Percentiles rank a stretch among this genome's conserved stretches.
Conservation (phyloP, 1,140 invertebrate genomes). For the Drosophila equinoxialis region DNA sequence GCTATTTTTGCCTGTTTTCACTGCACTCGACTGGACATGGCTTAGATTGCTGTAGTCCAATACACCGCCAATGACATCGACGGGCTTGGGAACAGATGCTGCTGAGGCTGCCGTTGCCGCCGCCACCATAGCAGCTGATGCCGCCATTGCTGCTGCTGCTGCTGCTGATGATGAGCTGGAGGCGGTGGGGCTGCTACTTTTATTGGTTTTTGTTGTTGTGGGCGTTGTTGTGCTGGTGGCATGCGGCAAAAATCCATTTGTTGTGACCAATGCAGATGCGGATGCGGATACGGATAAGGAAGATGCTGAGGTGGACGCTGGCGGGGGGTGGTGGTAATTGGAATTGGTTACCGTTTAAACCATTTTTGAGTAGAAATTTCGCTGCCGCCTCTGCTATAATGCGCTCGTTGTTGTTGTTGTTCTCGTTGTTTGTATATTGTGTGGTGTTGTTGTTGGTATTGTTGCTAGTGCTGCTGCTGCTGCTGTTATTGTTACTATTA, state of each 20-base stretch:
- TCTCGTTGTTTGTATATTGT: conserved; percentile 40
- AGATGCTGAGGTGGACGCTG: conserved; percentile 28
- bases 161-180: conserved; percentile 19
- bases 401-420: conserved; percentile 54
- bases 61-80: conserved; percentile 63
- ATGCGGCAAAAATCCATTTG: conserved; percentile 71
- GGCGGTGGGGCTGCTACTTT: conserved; percentile 50
- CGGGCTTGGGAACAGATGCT: conserved; percentile 44
- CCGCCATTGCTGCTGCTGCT: conserved; percentile 55
- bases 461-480: conserved; percentile 34
- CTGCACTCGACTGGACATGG: conserved; percentile 35
- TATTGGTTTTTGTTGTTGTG: conserved; percentile 52
- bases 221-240: conserved; percentile 53
- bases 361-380: conserved; percentile 78
- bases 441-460: conserved; percentile 32
- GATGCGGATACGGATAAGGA: conserved; percentile 30
- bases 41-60: conserved; percentile 72
- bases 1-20: conserved; percentile 52
- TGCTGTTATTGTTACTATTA: conserved; percentile 50
- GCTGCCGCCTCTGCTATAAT: conserved; percentile 79
- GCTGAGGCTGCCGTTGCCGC: conserved; percentile 33
- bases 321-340: conserved; percentile 56
- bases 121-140: conserved; percentile 62
- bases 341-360: conserved; percentile 71
- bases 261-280: conserved; percentile 32